Conservation (phyloP, 2,113 vertebrate species). For the Hemichromis elongatus region DNA sequence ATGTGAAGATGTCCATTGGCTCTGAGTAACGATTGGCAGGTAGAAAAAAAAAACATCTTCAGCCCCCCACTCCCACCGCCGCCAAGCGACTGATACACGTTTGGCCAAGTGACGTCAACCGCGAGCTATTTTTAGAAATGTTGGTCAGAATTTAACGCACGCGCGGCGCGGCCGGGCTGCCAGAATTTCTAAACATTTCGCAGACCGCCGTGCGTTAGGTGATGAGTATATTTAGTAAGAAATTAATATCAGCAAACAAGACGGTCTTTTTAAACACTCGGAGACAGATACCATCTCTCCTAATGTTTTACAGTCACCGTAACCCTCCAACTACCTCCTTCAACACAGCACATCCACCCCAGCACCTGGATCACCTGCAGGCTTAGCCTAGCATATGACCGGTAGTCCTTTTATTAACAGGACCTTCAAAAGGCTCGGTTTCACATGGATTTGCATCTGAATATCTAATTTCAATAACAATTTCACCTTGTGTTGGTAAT, state of each 20-base stretch:
- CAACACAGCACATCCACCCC: not conserved
- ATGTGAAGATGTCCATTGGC: slow-evolving; percentile 42
- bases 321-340: not conserved
- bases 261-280: not conserved
- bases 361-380: not conserved
- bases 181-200: slow-evolving; percentile 39
- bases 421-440: not conserved
- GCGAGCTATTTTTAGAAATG: slow-evolving; percentile 71
- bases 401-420: not conserved
- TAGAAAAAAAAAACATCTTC: not conserved
- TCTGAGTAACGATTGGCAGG: slow-evolving; percentile 14
- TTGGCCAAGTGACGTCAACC: slow-evolving; percentile 65
- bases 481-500: not conserved
- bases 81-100: slow-evolving; percentile 52
- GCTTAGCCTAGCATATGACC: not conserved
- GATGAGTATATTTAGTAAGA: not conserved
- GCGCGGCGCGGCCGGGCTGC: slow-evolving; percentile 40
- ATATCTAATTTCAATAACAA: not conserved
- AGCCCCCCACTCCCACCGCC: not conserved
- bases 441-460: not conserved
- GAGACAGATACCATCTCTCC: not conserved
- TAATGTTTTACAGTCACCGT: not conserved
- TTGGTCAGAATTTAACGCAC: slow-evolving; percentile 66
- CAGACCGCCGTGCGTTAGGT: slow-evolving; percentile 15
- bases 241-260: slow-evolving; percentile 2